Percentiles rank a stretch among this genome's conserved stretches.
These are phyloP conservation scores for Philereme transversata DNA, from an alignment of 2,888 invertebrate species.

Conservation along the genomic window DNA sequence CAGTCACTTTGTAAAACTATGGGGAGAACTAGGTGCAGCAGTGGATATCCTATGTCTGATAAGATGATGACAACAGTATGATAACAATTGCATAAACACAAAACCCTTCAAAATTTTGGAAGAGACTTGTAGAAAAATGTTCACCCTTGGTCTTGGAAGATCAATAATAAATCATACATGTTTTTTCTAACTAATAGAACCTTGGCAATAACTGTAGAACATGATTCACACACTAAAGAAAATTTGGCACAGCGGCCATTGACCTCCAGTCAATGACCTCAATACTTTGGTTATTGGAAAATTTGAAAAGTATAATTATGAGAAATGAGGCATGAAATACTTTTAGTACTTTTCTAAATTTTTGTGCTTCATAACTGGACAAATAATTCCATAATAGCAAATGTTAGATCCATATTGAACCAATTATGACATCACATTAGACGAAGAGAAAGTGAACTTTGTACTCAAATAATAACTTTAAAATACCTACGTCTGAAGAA, in stretches of 20 bases:
- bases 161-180: not conserved
- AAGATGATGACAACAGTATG: too few relatives aligned
- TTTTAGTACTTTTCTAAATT: too few relatives aligned
- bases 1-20: too few relatives aligned
- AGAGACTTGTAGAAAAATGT: not conserved
- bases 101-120: too few relatives aligned
- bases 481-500: not conserved
- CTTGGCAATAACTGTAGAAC: slow-evolving; percentile 53
- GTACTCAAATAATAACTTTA: not conserved
- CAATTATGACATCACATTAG: not conserved
- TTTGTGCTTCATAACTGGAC: too few relatives aligned
- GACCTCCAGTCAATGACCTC: slow-evolving; percentile 41
- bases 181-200: slow-evolving; percentile 47
- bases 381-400: too few relatives aligned
- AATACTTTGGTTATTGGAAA: slow-evolving; percentile 1
- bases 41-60: too few relatives aligned
- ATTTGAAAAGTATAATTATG: not conserved
- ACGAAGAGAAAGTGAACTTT: not conserved
- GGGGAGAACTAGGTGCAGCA: too few relatives aligned
- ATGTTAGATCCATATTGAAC: too few relatives aligned
- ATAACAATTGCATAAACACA: too few relatives aligned
- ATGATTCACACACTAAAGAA: slow-evolving; percentile 48
- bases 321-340: not conserved
- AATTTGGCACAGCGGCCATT: slow-evolving; percentile 40
- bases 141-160: slow-evolving; percentile 17